These are phyloP conservation scores for Lota lota DNA, from an alignment of 2,113 vertebrate genomes.

Conservation along the genomic window DNA sequence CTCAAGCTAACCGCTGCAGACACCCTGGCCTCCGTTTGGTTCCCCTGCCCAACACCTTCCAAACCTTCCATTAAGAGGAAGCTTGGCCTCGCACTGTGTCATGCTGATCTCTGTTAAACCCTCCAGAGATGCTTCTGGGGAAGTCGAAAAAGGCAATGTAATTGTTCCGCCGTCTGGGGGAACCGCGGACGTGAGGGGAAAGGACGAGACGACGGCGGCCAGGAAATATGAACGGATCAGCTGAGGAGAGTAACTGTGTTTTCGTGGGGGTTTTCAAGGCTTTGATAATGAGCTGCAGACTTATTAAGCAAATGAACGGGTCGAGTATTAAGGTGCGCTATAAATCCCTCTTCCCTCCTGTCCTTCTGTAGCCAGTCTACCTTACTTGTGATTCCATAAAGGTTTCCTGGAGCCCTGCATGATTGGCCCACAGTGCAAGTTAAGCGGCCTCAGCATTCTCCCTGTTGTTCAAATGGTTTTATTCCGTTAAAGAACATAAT, in stretches of 20 bases:
- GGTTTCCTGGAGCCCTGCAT: too few relatives aligned
- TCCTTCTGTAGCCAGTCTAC: neutral
- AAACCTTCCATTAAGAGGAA: too few relatives aligned
- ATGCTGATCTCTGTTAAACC: too few relatives aligned
- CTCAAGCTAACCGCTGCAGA: slow-evolving; percentile 23
- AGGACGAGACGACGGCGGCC: slow-evolving; percentile 19
- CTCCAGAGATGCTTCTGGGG: too few relatives aligned
- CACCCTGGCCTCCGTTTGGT: too few relatives aligned
- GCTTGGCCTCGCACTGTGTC: too few relatives aligned
- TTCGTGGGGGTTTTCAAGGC: slow-evolving; percentile 42
- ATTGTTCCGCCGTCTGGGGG: too few relatives aligned
- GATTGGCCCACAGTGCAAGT: slow-evolving; percentile 5
- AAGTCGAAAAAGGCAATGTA: too few relatives aligned
- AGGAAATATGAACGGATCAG: slow-evolving; percentile 65
- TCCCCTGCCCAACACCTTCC: neutral
- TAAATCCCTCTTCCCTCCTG: slow-evolving; percentile 55
- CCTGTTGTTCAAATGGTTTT: slow-evolving; percentile 30
- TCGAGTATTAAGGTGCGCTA: slow-evolving; percentile 57
- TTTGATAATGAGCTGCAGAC: slow-evolving; percentile 63
- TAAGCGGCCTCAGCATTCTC: slow-evolving; percentile 48
- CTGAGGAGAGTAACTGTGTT: slow-evolving; percentile 37
- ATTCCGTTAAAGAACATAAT: slow-evolving; percentile 38
- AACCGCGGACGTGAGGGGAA: slow-evolving; percentile 28
- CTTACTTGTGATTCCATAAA: too few relatives aligned
- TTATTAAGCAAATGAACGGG: slow-evolving; percentile 62